Base-by-base conservation (phyloP, 2,113 vertebrate species). In the Oriolus oriolus region DNA sequence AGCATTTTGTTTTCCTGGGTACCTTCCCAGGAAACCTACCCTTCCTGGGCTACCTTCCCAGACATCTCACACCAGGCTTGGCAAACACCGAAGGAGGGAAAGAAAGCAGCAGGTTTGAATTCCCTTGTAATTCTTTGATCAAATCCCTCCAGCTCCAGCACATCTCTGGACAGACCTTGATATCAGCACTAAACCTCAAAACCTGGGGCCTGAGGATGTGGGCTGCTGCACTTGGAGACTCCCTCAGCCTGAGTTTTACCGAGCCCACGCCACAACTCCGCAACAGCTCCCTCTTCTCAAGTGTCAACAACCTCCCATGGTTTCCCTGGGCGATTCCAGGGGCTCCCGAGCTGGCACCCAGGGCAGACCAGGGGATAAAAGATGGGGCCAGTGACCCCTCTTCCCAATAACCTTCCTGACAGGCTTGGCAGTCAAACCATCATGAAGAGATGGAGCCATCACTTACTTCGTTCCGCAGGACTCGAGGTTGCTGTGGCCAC, bases 391-490 rank as follows among this genome's bases (percentile, higher is more conserved):
- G 59, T 5, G 2, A 12, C 13, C 42, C 33, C 35, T 49, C 33
- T 73, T 70, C 71, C 59, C 47, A 37, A 8, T 5, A 33, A 75
- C 16, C 19, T 26, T 81, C 16, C 65, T 41, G 47, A 49, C 2
- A 23, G 70, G 52, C 21, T 26, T 3, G 0, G 18, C 44, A 61
- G 31, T 16, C 27, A 45, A 80, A 81, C 7, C 1, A 1, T 24
- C 44, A 54, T 0, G 0, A 31, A 3, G 30, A 77, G 60, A 57
- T 13, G 18, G 27, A 70, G 11, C 33, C 10, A 56, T 37, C 68
- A 99, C 99, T 99, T 97, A 99, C 99, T 98, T 94, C 88, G 98
- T 95, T 98, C 98, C 87, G 97, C 87, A 1, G 89, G 84, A 77
- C 70, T 83, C 0, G 5, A 66, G 53, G 73, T 24, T 79, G 91